Evolutionary conservation across 2,888 invertebrate genomes (phyloP).

Genomic region (Parnassius apollo): DNA sequence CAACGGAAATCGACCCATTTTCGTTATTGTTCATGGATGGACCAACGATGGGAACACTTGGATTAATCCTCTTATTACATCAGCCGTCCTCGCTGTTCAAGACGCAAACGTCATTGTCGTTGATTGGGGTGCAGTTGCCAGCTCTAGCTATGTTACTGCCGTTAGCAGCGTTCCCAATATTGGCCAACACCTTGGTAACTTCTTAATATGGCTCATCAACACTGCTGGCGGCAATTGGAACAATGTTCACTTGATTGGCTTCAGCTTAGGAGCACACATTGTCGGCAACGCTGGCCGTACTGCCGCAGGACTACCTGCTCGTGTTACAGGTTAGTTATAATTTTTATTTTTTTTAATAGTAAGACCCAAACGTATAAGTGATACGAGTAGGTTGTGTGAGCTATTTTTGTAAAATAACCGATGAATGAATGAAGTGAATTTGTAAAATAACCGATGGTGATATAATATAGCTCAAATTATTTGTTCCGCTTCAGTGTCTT

Average conservation of each 20-base stretch:
- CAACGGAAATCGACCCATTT: constrained; percentile 37
- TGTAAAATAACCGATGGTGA: no score
- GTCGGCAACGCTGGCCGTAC: constrained; percentile 59
- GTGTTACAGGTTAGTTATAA: constrained; percentile 54
- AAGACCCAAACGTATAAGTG: no score
- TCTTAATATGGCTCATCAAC: constrained; percentile 55
- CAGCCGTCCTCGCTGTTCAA: constrained; percentile 43
- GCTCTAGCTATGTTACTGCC: constrained; percentile 41
- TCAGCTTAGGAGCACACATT: constrained; percentile 68
- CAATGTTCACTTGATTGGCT: constrained; percentile 62
- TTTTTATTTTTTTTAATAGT: no score
- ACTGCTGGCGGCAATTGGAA: constrained; percentile 58
- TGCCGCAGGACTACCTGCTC: constrained; percentile 41
- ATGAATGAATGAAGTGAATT: no score
- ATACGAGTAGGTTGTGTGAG: no score
- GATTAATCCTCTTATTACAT: constrained; percentile 40
- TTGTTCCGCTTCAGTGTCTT: no score
- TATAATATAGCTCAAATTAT: no score
- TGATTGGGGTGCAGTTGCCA: constrained; percentile 55
- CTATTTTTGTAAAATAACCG: no score
- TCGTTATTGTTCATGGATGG: constrained; percentile 53
- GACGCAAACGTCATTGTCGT: constrained; percentile 57
- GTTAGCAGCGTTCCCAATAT: constrained; percentile 48
- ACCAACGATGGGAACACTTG: constrained; percentile 42
- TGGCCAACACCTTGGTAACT: constrained; percentile 55